phyloP scores from a whole-genome alignment of 2,888 invertebrate genomes.

The Rhaphigaster nebulosa region DNA sequence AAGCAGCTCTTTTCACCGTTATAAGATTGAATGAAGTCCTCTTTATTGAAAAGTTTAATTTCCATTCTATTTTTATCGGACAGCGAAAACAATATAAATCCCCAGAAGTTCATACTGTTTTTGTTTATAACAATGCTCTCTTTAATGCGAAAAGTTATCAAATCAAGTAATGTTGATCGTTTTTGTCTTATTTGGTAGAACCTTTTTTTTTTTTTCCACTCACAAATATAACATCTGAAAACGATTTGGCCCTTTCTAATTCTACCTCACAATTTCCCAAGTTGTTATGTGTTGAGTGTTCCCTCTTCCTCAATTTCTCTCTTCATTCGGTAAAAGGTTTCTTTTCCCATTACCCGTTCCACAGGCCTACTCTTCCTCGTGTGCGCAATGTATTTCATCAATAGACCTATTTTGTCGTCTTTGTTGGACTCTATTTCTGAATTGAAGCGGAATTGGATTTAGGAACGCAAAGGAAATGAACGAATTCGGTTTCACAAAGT shows the following conservation, averaged over 20 bases:
- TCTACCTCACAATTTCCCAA: background rate
- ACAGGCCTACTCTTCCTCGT: background rate
- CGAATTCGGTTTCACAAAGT: background rate
- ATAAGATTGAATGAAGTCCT: too few relatives aligned
- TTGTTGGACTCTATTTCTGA: constrained; percentile 9
- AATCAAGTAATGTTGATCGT: too few relatives aligned
- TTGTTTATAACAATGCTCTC: too few relatives aligned
- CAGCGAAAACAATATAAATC: too few relatives aligned
- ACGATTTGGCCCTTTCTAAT: background rate
- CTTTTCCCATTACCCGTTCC: constrained; percentile 13
- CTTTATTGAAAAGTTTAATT: too few relatives aligned
- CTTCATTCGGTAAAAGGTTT: constrained; percentile 30
- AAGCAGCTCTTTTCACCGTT: too few relatives aligned
- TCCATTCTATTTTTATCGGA: too few relatives aligned
- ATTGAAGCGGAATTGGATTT: constrained; percentile 2
- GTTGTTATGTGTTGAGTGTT: background rate
- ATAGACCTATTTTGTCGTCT: constrained; percentile 5
- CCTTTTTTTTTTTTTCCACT: background rate
- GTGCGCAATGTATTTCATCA: constrained; percentile 16
- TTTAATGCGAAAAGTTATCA: too few relatives aligned
- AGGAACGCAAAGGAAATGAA: background rate
- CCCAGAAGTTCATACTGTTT: too few relatives aligned
- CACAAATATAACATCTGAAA: background rate
- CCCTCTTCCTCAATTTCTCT: background rate
- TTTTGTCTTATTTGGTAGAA: too few relatives aligned